Evolutionary conservation across 2,797 vertebrate species (phyloP).

Genomic region (Sebastes oblongus): DNA sequence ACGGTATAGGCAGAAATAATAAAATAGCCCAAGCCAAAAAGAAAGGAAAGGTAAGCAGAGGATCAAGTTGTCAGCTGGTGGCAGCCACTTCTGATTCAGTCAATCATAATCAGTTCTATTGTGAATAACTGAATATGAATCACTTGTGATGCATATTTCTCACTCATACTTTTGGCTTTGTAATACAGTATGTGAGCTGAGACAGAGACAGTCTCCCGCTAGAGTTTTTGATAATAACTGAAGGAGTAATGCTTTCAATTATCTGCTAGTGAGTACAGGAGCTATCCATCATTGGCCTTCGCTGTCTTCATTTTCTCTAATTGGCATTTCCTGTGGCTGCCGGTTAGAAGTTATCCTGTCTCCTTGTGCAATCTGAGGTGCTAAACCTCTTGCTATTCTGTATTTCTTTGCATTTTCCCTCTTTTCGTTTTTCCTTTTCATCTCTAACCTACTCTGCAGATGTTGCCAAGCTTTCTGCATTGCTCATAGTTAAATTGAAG

Average conservation of each 20-base stretch:
- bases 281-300: slow-evolving; percentile 29
- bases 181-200: slow-evolving; percentile 22
- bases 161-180: slow-evolving; percentile 11
- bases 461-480: background rate
- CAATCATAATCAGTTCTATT: slow-evolving; percentile 43
- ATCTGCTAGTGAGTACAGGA: slow-evolving; percentile 21
- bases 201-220: background rate
- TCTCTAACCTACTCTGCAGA: background rate
- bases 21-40: slow-evolving; percentile 2
- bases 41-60: slow-evolving; percentile 9
- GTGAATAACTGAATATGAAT: slow-evolving; percentile 55
- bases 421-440: background rate
- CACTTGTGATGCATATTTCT: slow-evolving; percentile 28
- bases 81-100: slow-evolving; percentile 27
- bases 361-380: background rate
- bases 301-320: slow-evolving; percentile 48
- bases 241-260: slow-evolving; percentile 46
- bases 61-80: slow-evolving; percentile 28
- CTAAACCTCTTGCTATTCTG: background rate
- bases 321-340: slow-evolving; percentile 31
- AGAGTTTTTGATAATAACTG: slow-evolving; percentile 8
- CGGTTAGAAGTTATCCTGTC: slow-evolving; percentile 4
- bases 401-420: background rate
- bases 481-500: background rate
- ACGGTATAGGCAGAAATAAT: background rate